Evolutionary conservation across 2,888 invertebrate genomes (phyloP), one percentile per base, ranked within the genome.

Genomic region (Apodemia duryi): DNA sequence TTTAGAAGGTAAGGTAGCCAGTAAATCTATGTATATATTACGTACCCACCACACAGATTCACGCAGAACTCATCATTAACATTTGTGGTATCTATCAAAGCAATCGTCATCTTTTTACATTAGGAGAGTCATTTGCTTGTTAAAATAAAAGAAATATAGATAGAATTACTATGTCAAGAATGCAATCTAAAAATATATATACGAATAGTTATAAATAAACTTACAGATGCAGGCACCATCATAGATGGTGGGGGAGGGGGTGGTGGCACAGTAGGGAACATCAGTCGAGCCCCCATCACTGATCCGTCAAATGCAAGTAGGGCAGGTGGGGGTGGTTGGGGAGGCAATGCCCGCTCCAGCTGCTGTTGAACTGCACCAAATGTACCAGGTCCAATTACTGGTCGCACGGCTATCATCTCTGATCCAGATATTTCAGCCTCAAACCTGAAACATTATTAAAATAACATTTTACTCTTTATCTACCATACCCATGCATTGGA

Each of bases 361-460:
- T 94, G 93, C 74, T 95, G 95, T 71, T 95, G 95, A 1, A 95
- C 94, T 68, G 94, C 94, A 63, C 93, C 94, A 75, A 95, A 97
- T 0, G 96, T 95, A 71, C 94, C 95, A 1, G 95, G 93, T 0
- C 95, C 95, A 60, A 96, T 96, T 54, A 97, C 94, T 13, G 95
- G 93, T 4, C 95, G 90, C 11, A 92, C 91, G 49, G 91, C 88
- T 21, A 93, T 76, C 60, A 79, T 72, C 6, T 93, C 91, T 51
- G 93, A 91, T 13, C 95, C 94, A 0, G 96, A 95, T 74, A 97
- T 97, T 90, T 97, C 97, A 1, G 97, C 97, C 80, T 97, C 97
- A 80, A 97, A 97, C 77, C 97, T 96, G 73, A n/a, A 84, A 65
- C 52, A 41, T 63, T 21, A 52, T 52, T 6, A 1, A 51, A 21